Conservation (phyloP, 2,797 vertebrate species). For the Crotalus adamanteus region DNA sequence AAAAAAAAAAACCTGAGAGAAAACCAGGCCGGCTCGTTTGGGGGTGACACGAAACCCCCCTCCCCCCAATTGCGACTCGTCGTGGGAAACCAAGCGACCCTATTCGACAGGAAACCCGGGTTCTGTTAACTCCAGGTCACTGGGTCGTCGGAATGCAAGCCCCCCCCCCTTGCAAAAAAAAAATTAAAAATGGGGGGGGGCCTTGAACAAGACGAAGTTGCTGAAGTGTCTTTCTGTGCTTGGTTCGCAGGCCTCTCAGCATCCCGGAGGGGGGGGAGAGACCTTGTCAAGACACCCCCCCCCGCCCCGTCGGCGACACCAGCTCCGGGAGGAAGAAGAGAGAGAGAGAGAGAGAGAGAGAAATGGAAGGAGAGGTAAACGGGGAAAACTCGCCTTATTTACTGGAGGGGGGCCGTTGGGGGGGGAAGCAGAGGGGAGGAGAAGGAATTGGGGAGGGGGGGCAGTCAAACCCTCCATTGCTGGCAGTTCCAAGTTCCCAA, state of each 20-base stretch:
- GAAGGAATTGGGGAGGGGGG: not conserved
- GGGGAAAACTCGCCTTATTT: not conserved
- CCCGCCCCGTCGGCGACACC: not conserved
- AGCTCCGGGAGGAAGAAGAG: not conserved
- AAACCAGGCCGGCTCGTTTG: not conserved
- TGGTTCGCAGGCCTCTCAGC: not conserved
- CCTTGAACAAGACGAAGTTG: not conserved
- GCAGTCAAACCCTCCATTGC: not conserved
- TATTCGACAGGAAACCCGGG: not conserved
- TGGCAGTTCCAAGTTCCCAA: not conserved
- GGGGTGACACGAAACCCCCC: too few species aligned
- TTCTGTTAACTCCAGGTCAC: not conserved
- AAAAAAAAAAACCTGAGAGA: not conserved
- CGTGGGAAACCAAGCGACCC: not conserved
- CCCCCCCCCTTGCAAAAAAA: not conserved
- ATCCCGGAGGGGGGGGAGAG: too few species aligned
- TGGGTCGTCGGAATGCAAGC: not conserved
- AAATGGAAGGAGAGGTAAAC: not conserved
- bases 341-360: not conserved
- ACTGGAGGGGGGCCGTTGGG: not conserved
- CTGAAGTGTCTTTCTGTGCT: not conserved
- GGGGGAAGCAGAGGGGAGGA: not conserved
- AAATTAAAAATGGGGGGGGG: not conserved
- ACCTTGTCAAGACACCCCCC: not conserved
- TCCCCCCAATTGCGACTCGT: not conserved